Conservation (phyloP, 1,140 invertebrate species). For the Aphelenchoides besseyi region DNA sequence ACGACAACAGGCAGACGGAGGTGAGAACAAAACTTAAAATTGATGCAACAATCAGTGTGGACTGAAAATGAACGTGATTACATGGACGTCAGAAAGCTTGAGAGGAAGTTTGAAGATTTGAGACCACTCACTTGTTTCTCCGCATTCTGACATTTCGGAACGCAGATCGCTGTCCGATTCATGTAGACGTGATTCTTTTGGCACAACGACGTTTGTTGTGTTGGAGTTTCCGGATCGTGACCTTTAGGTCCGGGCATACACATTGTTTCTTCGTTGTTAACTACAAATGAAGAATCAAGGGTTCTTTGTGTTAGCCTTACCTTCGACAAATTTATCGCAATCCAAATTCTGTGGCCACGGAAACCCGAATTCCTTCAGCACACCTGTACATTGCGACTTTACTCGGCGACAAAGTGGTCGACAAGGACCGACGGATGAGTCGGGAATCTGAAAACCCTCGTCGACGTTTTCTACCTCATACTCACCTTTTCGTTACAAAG, state of each 20-base stretch:
- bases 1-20: conserved; percentile 64
- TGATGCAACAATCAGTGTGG: conserved; percentile 63
- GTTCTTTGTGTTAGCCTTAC: conserved; percentile 21
- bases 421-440: conserved; percentile 64
- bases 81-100: background rate
- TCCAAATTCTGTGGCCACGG: conserved; percentile 63
- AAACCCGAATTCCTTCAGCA: conserved; percentile 63
- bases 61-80: too few species aligned
- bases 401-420: conserved; percentile 65
- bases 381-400: conserved; percentile 62
- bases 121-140: conserved; percentile 15
- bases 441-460: conserved; percentile 53
- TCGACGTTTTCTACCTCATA: conserved; percentile 36
- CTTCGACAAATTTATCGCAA: conserved; percentile 62
- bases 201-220: conserved; percentile 6
- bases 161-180: conserved; percentile 35
- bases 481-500: conserved; percentile 64
- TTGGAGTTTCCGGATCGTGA: conserved; percentile 32
- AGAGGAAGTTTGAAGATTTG: background rate
- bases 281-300: conserved; percentile 56
- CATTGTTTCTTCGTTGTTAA: conserved; percentile 34
- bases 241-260: conserved; percentile 65
- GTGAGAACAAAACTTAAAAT: conserved; percentile 64
- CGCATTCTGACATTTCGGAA: conserved; percentile 26
- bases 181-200: conserved; percentile 28